Conservation (phyloP, 2,888 invertebrate genomes). For the Amblyteles armatorius region DNA sequence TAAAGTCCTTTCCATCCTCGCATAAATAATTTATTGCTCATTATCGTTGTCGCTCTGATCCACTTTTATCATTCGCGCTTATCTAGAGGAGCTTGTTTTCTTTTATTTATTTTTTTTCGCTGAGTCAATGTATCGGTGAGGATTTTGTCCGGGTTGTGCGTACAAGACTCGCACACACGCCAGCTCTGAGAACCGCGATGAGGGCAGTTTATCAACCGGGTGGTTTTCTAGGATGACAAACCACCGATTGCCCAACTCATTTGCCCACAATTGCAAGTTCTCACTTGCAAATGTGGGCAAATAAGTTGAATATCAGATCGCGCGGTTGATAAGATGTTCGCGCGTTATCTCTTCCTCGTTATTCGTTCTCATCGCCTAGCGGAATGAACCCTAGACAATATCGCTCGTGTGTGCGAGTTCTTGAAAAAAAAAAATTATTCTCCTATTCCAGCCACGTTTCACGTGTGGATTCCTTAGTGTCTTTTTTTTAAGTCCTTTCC, state of each 20-base stretch:
- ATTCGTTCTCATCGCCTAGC: constrained; percentile 22
- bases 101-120: neutral
- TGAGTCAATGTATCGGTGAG: neutral
- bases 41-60: neutral
- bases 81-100: neutral
- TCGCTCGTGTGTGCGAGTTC: neutral
- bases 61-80: neutral
- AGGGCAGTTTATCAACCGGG: too few species aligned
- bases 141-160: neutral
- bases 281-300: too few species aligned
- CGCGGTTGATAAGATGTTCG: constrained; percentile 76
- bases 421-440: neutral
- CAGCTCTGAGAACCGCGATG: too few species aligned
- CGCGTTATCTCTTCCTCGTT: constrained; percentile 45
- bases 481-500: neutral
- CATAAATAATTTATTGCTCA: neutral
- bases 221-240: too few species aligned
- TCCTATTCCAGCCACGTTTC: neutral
- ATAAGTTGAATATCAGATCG: constrained; percentile 74
- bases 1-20: neutral
- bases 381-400: constrained; percentile 15
- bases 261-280: constrained; percentile 76
- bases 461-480: neutral
- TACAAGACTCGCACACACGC: neutral
- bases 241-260: too few species aligned